phyloP scores from a whole-genome alignment of 2,888 invertebrate genomes.

The Dermolepida albohirtum region DNA sequence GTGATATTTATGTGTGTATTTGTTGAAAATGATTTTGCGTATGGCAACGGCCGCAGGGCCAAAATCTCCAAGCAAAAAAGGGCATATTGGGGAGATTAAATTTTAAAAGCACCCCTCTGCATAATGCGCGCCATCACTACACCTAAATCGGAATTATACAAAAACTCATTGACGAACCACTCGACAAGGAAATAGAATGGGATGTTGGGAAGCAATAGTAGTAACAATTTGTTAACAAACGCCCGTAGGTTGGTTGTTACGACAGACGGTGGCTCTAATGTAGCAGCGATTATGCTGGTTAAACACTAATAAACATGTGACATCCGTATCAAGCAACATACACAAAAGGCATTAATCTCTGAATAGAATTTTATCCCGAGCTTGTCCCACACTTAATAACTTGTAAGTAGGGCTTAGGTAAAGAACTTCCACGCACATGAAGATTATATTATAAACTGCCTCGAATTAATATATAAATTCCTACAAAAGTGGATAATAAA shows the following conservation, averaged over 20 bases:
- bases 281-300: slow-evolving; percentile 36
- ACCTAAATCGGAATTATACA: slow-evolving; percentile 4
- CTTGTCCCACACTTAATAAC: slow-evolving; percentile 16
- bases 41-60: too few relatives aligned
- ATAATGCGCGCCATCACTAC: too few relatives aligned
- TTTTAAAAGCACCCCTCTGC: background rate
- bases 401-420: slow-evolving; percentile 28
- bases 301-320: slow-evolving; percentile 46
- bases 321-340: slow-evolving; percentile 43
- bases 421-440: too few relatives aligned
- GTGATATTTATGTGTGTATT: too few relatives aligned
- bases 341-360: slow-evolving; percentile 36
- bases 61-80: background rate
- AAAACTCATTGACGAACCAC: slow-evolving; percentile 2
- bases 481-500: too few relatives aligned
- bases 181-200: background rate
- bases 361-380: slow-evolving; percentile 23
- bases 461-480: too few relatives aligned
- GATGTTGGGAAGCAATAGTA: slow-evolving; percentile 6
- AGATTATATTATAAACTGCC: background rate
- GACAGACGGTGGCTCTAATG: slow-evolving; percentile 19
- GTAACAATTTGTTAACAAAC: slow-evolving; percentile 22
- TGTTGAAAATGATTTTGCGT: too few relatives aligned
- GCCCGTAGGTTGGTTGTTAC: background rate
- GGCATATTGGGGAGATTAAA: slow-evolving; percentile 8